A percentile compares a stretch with the other conserved stretches of the same genome.
Conservation (phyloP, 2,888 invertebrate species). For the Hyppa rectilinea region DNA sequence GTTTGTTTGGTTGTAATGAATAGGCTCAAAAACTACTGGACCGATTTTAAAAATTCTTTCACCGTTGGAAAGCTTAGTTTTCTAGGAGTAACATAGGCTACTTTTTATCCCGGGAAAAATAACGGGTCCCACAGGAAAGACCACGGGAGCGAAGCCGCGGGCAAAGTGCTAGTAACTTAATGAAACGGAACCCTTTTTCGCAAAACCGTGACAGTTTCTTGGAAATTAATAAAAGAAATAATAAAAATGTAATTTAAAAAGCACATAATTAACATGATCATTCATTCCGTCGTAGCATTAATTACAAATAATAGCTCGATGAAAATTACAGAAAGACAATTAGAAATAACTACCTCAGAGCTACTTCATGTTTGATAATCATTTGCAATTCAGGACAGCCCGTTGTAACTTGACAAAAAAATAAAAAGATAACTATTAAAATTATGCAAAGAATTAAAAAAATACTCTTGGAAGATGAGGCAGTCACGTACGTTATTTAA, state of each 20-base stretch:
- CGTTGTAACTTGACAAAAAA: not conserved
- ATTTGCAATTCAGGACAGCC: not conserved
- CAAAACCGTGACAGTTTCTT: not conserved
- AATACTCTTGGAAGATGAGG: not conserved
- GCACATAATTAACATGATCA: not conserved
- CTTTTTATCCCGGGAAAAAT: no score
- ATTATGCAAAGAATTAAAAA: slow-evolving; percentile 12
- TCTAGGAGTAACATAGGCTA: no score
- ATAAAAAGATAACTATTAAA: not conserved
- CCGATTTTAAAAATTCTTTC: no score
- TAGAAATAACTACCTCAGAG: not conserved
- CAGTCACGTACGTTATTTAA: not conserved
- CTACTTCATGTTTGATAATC: not conserved
- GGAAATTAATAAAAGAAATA: not conserved
- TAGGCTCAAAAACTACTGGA: no score
- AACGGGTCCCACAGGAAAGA: no score
- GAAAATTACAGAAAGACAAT: not conserved
- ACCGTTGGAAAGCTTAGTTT: no score
- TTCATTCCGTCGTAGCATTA: not conserved
- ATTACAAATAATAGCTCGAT: slow-evolving; percentile 11
- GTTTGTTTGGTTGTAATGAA: no score
- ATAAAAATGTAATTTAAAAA: not conserved
- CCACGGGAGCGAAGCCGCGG: no score
- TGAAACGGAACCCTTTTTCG: not conserved
- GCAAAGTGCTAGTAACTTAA: no score